Evolutionary conservation across 2,888 invertebrate species (phyloP), one percentile per base, ranked within the genome.

Genomic region (Dugesia japonica): DNA sequence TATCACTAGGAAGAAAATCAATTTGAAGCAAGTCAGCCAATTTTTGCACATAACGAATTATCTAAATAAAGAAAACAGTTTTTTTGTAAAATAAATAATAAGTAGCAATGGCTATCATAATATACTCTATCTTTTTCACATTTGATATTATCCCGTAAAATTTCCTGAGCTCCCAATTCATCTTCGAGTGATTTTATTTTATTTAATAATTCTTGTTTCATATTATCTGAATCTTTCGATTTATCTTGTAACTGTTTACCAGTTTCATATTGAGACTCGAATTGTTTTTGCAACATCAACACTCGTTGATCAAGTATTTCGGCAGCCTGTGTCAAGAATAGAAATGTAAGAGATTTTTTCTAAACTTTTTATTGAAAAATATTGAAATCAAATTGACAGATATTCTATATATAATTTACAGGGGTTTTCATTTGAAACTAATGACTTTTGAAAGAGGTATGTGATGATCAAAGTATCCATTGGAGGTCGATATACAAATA

Each of bases 261-360:
- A n/a, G 56, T 56, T 23, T 56, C 56, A 56, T 56, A 56, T 56
- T 56, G 56, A 23, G 56, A 56, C 23, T 56, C 56, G 56, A 56
- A 56, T 56, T 56, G 56, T 23, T 56, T 56, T n/a, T 56, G 56
- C 4, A 56, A n/a, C 56, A 56, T 56, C 17, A 56, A n/a, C 1
- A 56, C 56, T n/a, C 56, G n/a, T n/a, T 56, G 56, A 23, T 56
- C 56, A n/a, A 56, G 56, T 4, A 56, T 56, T n/a, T 56, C 56
- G 7, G 56, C 56, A 4, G 56, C 56, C 56, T 56, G 1, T n/a
- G 17, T 38, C 1, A 56, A 20, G 4, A 56, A 13, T 4, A 56
- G n/a, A 56, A 9, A 56, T 56, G 31, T 31, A 31, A 31, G n/a
- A n/a, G n/a, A n/a, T n/a, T n/a, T n/a, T n/a, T n/a, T n/a, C n/a